Conservation (phyloP, 2,888 invertebrate genomes). For the Calliopum simillimum region DNA sequence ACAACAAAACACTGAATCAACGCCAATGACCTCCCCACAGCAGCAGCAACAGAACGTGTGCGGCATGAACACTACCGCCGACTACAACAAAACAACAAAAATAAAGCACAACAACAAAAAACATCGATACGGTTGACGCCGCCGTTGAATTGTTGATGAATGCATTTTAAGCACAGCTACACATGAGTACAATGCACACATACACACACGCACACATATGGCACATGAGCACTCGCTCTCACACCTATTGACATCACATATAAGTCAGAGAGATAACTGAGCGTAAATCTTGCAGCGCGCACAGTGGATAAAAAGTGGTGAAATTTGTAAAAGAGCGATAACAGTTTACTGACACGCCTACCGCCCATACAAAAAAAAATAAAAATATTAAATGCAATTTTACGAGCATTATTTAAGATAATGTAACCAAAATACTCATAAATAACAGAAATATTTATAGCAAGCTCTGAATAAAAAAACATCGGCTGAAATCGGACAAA, state of each 20-base stretch:
- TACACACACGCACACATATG: slow-evolving; percentile 2
- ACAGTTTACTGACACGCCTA: no score
- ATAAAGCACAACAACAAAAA: slow-evolving; percentile 6
- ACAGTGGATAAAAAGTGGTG: background rate
- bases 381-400: no score
- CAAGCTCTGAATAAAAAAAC: no score
- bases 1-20: background rate
- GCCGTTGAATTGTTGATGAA: slow-evolving; percentile 28
- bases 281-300: background rate
- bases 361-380: no score
- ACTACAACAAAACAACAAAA: background rate
- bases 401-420: no score
- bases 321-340: no score
- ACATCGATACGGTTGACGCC: background rate
- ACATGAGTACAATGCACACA: slow-evolving; percentile 23
- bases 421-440: no score
- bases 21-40: slow-evolving; percentile 24
- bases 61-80: background rate
- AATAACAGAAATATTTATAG: no score
- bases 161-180: slow-evolving; percentile 30
- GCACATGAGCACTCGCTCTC: background rate
- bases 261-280: background rate
- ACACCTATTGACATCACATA: background rate
- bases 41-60: slow-evolving; percentile 22
- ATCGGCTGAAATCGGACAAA: no score